phyloP scores from a whole-genome alignment of 35 echinoderm and acorn worm genomes.

The Stichopus chloronotus region DNA sequence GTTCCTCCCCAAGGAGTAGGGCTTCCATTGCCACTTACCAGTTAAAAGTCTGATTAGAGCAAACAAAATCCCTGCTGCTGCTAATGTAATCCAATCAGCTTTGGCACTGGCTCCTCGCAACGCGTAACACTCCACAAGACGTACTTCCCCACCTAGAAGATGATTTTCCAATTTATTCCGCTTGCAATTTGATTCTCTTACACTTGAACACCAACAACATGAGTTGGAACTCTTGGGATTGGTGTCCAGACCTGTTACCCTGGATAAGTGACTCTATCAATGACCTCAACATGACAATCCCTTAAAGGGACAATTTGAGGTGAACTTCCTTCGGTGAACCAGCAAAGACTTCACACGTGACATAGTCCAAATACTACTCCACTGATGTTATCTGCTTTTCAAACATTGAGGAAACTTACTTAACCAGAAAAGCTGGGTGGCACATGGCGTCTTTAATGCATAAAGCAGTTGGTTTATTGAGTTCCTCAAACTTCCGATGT shows the following conservation, averaged over 20 bases:
- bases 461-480: too few species aligned
- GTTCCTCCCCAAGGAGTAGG: neutral
- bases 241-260: constrained; percentile 45
- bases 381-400: neutral
- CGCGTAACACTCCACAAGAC: constrained; percentile 39
- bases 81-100: constrained; percentile 25
- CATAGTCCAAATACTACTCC: neutral
- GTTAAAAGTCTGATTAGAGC: constrained; percentile 46
- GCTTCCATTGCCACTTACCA: neutral
- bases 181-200: constrained; percentile 46
- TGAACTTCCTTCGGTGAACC: too few species aligned
- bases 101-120: constrained; percentile 23
- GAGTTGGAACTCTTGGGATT: constrained; percentile 30
- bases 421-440: too few species aligned
- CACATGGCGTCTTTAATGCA: too few species aligned
- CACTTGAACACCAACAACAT: constrained; percentile 38
- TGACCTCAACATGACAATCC: constrained; percentile 43
- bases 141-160: constrained; percentile 1
- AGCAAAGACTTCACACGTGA: neutral
- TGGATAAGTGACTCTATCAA: constrained; percentile 41
- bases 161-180: constrained; percentile 29
- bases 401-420: too few species aligned
- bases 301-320: neutral
- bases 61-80: constrained; percentile 38
- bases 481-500: too few species aligned